Percentiles rank a stretch among this genome's conserved stretches.
Evolutionary conservation across 2,888 invertebrate species (phyloP).

Genomic region (Crossocerus cetratus): DNA sequence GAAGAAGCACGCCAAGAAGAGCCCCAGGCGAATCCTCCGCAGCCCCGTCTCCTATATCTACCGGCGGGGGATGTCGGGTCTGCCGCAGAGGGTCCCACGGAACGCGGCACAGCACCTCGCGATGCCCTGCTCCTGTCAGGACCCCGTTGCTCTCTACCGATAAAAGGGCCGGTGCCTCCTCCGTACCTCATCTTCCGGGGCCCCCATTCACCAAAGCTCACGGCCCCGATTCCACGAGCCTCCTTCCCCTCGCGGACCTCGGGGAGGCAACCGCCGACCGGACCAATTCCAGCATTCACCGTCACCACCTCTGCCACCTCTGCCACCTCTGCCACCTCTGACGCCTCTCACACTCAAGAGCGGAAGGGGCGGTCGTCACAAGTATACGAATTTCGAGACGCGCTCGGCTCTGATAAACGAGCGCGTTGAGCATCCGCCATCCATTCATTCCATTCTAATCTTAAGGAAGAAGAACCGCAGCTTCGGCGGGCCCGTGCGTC

Average conservation of each 20-base stretch:
- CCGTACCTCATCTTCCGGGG: background rate
- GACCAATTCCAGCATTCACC: background rate
- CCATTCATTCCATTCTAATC: background rate
- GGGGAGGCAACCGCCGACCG: background rate
- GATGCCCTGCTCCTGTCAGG: constrained; percentile 59
- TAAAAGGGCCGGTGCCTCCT: constrained; percentile 32
- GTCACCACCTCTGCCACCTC: background rate
- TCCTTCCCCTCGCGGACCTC: background rate
- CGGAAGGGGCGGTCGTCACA: no score
- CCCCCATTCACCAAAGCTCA: background rate
- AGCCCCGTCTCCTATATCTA: constrained; percentile 89
- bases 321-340: no score
- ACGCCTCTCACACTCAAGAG: no score
- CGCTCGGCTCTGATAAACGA: background rate
- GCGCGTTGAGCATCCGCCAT: background rate
- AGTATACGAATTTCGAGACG: constrained; percentile 9
- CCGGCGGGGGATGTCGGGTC: constrained; percentile 87
- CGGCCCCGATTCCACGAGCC: background rate
- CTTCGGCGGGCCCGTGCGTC: no score
- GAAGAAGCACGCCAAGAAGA: constrained; percentile 75
- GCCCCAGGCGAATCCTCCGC: constrained; percentile 86
- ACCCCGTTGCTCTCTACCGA: constrained; percentile 62
- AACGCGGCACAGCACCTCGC: constrained; percentile 68
- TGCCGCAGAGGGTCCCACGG: constrained; percentile 88
- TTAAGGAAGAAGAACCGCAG: no score